Evolutionary conservation across 2,888 invertebrate species (phyloP), one percentile per base, ranked within the genome.

Genomic region (Drosophila aldrichi): DNA sequence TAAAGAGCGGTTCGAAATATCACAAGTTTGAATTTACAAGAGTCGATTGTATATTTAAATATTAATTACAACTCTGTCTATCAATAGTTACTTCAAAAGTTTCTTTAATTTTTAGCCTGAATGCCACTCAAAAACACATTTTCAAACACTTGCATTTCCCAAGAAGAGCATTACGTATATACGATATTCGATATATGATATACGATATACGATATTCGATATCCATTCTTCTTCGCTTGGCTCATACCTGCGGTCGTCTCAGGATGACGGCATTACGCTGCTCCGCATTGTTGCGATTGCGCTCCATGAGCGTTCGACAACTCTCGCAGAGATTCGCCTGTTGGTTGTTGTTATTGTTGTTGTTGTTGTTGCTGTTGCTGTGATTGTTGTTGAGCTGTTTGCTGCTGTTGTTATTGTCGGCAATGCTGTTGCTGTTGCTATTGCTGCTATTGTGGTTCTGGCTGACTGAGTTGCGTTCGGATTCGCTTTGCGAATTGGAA

Each of bases 401-500:
- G 62, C 43, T 74, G 59, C 54, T 75, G 44, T 77, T 74, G 56
- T 82, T 73, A 44, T 74, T 74, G 62, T 67, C 67, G 3, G 51
- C 43, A 22, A 34, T 58, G 41, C 41, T 55, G 38, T 20, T 70
- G 62, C 40, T n/a, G 40, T 43, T 43, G 44, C 43, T 25, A 25
- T 48, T 48, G 48, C 29, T 74, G 60, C 25, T 25, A 9, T 29
- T 29, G 29, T 29, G 29, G 29, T 54, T 59, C 14, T 66, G 70
- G 34, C 69, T 78, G 51, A 74, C 48, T 12, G 81, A 84, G 59
- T 89, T 90, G 18, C 90, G 89, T 66, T 91, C 91, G 48, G 89
- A 91, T 71, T 92, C 92, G 67, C 91, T 92, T 46, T 90, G 92
- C 49, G 91, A 91, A 58, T 91, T 91, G 32, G 92, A 92, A 66